phyloP scores from a whole-genome alignment of 2,797 vertebrate genomes.

The Anableps anableps region DNA sequence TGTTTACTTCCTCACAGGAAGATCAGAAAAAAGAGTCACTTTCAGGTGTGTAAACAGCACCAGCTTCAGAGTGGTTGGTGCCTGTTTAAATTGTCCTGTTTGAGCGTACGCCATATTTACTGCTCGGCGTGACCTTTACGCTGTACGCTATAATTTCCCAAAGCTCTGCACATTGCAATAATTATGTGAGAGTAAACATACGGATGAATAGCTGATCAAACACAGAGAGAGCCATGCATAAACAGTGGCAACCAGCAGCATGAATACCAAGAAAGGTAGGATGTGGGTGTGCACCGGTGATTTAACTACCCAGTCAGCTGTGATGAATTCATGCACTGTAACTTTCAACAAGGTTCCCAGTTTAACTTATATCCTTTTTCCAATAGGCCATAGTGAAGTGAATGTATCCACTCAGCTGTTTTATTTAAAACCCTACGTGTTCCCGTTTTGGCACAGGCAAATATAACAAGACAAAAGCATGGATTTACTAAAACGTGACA shows the following conservation, averaged over 20 bases:
- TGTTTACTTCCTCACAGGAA: neutral
- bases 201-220: conserved; percentile 50
- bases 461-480: conserved; percentile 4
- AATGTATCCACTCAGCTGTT: conserved; percentile 28
- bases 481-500: conserved; percentile 10
- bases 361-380: neutral
- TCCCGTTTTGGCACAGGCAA: conserved; percentile 13
- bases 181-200: conserved; percentile 60
- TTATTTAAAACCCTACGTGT: conserved; percentile 15
- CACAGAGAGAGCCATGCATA: conserved; percentile 12
- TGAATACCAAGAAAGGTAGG: neutral
- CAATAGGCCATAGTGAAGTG: conserved; percentile 21
- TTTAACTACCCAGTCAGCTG: conserved; percentile 1
- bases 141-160: conserved; percentile 56
- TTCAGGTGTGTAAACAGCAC: conserved; percentile 31
- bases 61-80: conserved; percentile 17
- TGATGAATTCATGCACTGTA: neutral
- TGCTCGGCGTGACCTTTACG: conserved; percentile 58
- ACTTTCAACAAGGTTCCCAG: neutral
- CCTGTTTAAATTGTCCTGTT: conserved; percentile 46
- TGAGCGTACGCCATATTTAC: conserved; percentile 42
- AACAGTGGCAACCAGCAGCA: conserved; percentile 4
- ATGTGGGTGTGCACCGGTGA: neutral
- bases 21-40: conserved; percentile 3
- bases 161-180: conserved; percentile 47